Percentiles rank a stretch among this genome's conserved stretches.
Conservation (phyloP, 2,113 vertebrate genomes). For the Bos javanicus region DNA sequence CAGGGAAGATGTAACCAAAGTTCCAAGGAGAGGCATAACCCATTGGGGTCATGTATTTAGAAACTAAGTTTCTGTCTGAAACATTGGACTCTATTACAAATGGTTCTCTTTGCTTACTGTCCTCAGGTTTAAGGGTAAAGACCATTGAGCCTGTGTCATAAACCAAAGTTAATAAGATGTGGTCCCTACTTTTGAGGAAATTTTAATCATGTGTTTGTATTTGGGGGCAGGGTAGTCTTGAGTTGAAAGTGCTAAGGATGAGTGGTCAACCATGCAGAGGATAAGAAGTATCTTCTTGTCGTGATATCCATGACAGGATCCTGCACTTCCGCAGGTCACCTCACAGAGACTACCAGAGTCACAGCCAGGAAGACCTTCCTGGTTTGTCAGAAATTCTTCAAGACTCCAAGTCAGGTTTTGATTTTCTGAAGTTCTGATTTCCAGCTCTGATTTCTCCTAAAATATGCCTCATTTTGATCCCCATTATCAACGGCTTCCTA, state of each 20-base stretch:
- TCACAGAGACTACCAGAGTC: neutral
- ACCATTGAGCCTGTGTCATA: neutral
- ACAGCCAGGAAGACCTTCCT: neutral
- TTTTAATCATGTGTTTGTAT: neutral
- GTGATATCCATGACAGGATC: neutral
- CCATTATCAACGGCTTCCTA: neutral
- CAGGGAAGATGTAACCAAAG: neutral
- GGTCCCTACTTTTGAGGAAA: neutral
- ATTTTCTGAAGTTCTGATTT: neutral
- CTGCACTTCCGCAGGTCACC: neutral
- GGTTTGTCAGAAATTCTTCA: neutral
- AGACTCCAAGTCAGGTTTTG: neutral
- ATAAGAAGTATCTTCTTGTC: neutral
- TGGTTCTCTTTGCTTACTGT: neutral
- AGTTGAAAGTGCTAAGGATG: neutral
- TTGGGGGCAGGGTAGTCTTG: neutral
- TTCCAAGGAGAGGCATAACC: neutral
- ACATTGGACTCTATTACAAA: neutral
- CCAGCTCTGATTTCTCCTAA: neutral
- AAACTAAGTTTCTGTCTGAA: neutral
- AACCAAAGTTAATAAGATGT: neutral
- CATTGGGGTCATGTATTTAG: neutral
- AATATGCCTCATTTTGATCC: neutral
- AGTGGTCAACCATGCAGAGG: neutral
- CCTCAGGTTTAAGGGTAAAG: neutral